These are phyloP conservation scores for Tokudaia tokunoshimensis DNA, from an alignment of 2,797 vertebrate genomes.

Conservation along the genomic window DNA sequence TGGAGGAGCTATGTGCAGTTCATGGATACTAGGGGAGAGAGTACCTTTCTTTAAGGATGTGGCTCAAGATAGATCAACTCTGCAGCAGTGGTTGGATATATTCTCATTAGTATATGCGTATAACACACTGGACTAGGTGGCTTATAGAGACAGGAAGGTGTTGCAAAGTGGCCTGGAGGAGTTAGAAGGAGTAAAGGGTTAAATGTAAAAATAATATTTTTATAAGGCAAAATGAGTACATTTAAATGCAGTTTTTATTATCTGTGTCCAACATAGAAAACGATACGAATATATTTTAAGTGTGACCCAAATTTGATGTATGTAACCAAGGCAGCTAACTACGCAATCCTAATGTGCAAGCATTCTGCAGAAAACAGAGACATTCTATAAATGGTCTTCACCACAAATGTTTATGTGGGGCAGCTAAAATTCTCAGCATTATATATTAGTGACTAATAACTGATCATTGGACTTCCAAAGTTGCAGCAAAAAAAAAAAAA, in stretches of 20 bases:
- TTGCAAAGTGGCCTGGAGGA: not conserved
- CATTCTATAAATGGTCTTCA: not conserved
- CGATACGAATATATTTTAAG: not conserved
- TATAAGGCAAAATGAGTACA: not conserved
- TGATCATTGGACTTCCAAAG: not conserved
- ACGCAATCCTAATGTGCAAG: not conserved
- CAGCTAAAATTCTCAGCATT: not conserved
- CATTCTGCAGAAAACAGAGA: not conserved
- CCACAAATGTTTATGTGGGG: not conserved
- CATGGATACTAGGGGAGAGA: not conserved
- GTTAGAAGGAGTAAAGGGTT: not conserved
- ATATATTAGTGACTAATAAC: not conserved
- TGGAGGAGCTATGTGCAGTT: not conserved
- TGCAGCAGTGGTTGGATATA: not conserved
- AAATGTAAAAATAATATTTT: not conserved
- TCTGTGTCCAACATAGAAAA: not conserved
- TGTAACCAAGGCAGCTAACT: not conserved
- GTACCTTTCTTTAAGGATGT: not conserved
- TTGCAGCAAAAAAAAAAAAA: not conserved
- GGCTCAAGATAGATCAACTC: not conserved
- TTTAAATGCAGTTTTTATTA: slow-evolving; percentile 13
- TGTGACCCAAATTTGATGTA: not conserved
- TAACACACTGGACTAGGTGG: not conserved
- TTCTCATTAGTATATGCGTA: not conserved
- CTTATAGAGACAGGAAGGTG: not conserved